Evolutionary conservation across 2,113 vertebrate genomes (phyloP), one percentile per base, ranked within the genome.

Genomic region (Petaurus breviceps): DNA sequence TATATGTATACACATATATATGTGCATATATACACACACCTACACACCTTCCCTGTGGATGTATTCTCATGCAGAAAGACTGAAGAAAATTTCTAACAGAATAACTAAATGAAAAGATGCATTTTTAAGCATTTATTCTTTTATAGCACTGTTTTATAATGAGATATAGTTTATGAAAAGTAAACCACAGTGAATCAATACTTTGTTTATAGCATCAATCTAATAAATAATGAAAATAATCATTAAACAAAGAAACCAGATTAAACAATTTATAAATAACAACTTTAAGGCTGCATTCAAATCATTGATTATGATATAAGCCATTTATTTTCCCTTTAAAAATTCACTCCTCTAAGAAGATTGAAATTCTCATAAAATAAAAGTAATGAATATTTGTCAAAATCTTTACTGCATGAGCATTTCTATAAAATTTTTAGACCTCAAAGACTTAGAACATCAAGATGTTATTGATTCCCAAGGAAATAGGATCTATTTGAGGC

Each of bases 141-240:
- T 95, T 94, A 94, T 91, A 92, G 55, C 31, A 77, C 54, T 61
- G 8, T 97, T 97, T 91, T 94, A 94, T 84, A 28, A 54, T 89
- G 68, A 97, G 91, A 61, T 92, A 77, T 92, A 96, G 96, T 96
- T 97, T 96, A 94, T 68, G 84, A 94, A 96, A 97, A 92, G 28
- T 55, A 96, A 61, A 49, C 8, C 92, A 16, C n/a, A 97, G 93
- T 94, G 91, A 97, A 97, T 97, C 97, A 95, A 95, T 91, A 96
- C 54, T 95, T 51, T 97, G 94, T 95, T 98, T 95, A 95, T 0
- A 49, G 91, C 57, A 92, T 97, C 97, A 97, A 96, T 93, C 28
- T 95, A 98, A 96, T 97, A 97, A 96, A 95, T 98, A 98, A 98
- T 96, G 77, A 97, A 98, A 97, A 96, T 91, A 97, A 8, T 77